phyloP scores from a whole-genome alignment of 2,888 invertebrate genomes.

The Heteromurus nitidus region DNA sequence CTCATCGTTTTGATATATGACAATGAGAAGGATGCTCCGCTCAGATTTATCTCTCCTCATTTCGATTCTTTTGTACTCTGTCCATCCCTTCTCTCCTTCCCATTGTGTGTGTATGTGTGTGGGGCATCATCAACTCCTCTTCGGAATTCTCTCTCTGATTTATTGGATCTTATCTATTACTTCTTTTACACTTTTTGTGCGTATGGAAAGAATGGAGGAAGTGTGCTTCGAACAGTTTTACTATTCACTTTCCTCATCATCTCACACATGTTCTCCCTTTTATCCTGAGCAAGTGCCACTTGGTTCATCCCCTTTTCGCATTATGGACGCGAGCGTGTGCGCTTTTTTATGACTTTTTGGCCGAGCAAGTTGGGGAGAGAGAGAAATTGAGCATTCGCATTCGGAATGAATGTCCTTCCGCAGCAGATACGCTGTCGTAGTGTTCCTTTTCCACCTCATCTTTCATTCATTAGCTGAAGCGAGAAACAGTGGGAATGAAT shows the following conservation, averaged over 20 bases:
- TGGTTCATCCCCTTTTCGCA: constrained; percentile 13
- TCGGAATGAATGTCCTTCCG: constrained; percentile 5
- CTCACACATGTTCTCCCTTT: not conserved
- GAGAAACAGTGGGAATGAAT: constrained; percentile 24
- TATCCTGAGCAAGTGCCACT: constrained; percentile 24
- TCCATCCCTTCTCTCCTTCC: constrained; percentile 22
- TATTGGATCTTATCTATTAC: constrained; percentile 41
- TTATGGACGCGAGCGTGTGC: constrained; percentile 14
- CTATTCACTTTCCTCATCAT: not conserved
- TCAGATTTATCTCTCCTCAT: constrained; percentile 31
- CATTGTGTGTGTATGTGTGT: constrained; percentile 35
- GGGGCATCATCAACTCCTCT: no score
- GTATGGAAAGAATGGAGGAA: not conserved
- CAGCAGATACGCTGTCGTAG: not conserved
- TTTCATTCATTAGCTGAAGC: constrained; percentile 50
- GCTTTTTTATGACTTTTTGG: not conserved
- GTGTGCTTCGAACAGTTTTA: not conserved
- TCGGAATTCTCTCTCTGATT: constrained; percentile 52
- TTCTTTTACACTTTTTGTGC: not conserved
- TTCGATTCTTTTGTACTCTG: not conserved
- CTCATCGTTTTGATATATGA: constrained; percentile 34
- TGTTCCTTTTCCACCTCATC: constrained; percentile 28
- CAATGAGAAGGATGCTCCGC: not conserved
- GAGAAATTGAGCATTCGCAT: constrained; percentile 30
- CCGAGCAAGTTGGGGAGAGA: constrained; percentile 45